phyloP scores from a whole-genome alignment of 2,797 vertebrate genomes.

The Sciurus carolinensis region DNA sequence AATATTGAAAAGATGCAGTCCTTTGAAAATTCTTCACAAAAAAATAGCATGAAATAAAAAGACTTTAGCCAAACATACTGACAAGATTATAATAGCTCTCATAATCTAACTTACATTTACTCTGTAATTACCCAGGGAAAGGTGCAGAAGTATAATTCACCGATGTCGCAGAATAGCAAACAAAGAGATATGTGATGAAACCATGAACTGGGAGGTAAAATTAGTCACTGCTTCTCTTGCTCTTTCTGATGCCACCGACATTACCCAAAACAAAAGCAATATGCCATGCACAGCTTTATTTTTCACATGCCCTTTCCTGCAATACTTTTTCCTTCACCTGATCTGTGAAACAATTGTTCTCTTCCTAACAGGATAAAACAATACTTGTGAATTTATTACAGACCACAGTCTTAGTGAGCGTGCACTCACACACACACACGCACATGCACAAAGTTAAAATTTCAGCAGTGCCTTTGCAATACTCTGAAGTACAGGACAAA shows the following conservation, averaged over 20 bases:
- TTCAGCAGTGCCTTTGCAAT: slow-evolving; percentile 53
- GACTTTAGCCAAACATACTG: slow-evolving; percentile 67
- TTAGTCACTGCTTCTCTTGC: slow-evolving; percentile 67
- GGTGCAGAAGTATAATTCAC: slow-evolving; percentile 70
- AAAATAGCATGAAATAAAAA: slow-evolving; percentile 76
- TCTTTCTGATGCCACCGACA: slow-evolving; percentile 58
- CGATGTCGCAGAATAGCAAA: slow-evolving; percentile 71
- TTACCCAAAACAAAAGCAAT: slow-evolving; percentile 65
- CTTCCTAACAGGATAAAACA: slow-evolving; percentile 57
- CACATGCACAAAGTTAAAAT: slow-evolving; percentile 26
- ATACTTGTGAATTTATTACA: slow-evolving; percentile 53
- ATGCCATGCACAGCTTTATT: slow-evolving; percentile 66
- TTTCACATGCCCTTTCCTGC: slow-evolving; percentile 57
- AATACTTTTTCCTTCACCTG: slow-evolving; percentile 28
- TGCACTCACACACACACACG: background rate
- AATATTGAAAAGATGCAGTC: slow-evolving; percentile 74
- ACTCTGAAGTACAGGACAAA: slow-evolving; percentile 54
- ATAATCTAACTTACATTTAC: slow-evolving; percentile 77
- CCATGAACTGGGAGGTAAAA: slow-evolving; percentile 70
- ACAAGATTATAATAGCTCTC: slow-evolving; percentile 82
- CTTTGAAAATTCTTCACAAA: slow-evolving; percentile 70
- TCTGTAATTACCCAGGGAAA: slow-evolving; percentile 80
- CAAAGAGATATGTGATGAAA: slow-evolving; percentile 76
- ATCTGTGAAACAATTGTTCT: slow-evolving; percentile 73
- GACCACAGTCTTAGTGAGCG: slow-evolving; percentile 26